Evolutionary conservation across 1,140 invertebrate genomes (phyloP), one percentile per base, ranked within the genome.

Genomic region (Drosophila grimshawi): DNA sequence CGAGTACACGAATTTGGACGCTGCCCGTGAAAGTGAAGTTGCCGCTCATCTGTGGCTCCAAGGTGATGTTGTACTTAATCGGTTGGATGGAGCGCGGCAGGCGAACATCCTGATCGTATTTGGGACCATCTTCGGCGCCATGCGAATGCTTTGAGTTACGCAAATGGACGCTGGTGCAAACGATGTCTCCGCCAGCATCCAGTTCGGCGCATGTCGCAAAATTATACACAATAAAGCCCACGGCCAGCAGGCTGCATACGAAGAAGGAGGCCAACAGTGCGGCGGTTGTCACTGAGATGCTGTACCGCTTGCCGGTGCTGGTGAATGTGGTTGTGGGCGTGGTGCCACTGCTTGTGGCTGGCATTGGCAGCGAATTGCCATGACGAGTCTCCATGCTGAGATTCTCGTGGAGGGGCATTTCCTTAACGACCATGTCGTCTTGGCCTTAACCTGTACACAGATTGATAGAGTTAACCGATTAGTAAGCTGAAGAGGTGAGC

Each of bases 21-120:
- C 95, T 94, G 43, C 96, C 96, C 33, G 95, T 90, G 78, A 97
- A 96, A 4, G 95, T 96, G 75, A 97, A 97, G 86, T 97, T 97
- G 1, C 94, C 94, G 80, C 94, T 94, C 45, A 97, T 94, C 73
- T 95, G 95, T 0, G 96, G 96, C 32, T 95, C 94, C 39, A 97
- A 82, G 74, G 94, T 94, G 2, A 97, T 88, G 57, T 95, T 94
- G 80, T 97, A 97, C 3, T 94, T 94, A 27, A 95, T 91, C 0
- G 96, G 96, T 11, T 94, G 89, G 0, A 97, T 93, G 45, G 94
- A 94, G 45, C 86, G 94, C 0, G 96, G 96, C 64, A 97, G 91
- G 76, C 96, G 94, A 3, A 96, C 95, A 89, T 96, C 94, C 10
- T 93, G 71, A 72, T 91, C 90, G 29, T 91, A 90, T 51, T 86